These are phyloP conservation scores for Trachops cirrhosus DNA, from an alignment of 2,797 vertebrate genomes.

Conservation along the genomic window DNA sequence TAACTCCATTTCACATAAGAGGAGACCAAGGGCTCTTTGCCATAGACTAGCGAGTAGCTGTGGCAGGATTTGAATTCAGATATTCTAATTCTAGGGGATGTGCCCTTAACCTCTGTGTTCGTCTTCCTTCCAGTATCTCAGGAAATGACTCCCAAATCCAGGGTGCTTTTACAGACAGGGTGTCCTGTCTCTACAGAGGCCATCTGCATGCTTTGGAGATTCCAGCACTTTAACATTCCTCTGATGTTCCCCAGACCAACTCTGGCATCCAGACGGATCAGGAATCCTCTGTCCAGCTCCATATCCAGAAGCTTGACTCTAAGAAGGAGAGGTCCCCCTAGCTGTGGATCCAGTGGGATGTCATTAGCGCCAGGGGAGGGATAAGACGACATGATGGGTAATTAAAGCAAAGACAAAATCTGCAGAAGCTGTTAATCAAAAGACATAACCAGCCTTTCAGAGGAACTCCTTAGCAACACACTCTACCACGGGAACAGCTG, in stretches of 20 bases:
- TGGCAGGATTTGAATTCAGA: neutral
- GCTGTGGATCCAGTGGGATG: neutral
- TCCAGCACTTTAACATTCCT: neutral
- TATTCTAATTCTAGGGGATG: neutral
- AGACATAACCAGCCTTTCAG: neutral
- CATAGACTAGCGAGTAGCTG: neutral
- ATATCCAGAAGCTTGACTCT: neutral
- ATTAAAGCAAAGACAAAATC: neutral
- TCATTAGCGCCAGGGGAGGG: neutral
- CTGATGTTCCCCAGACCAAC: neutral
- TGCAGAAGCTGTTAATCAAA: neutral
- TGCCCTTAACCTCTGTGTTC: neutral
- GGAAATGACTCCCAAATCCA: neutral
- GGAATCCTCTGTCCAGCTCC: neutral
- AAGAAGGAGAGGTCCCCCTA: neutral
- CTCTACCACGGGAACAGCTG: fast-evolving
- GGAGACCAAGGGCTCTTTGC: neutral
- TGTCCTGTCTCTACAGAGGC: neutral
- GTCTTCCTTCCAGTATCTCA: neutral
- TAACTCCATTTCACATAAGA: neutral
- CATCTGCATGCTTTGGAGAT: neutral
- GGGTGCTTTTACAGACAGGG: neutral
- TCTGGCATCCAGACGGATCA: neutral
- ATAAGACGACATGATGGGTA: fast-evolving
- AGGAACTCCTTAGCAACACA: neutral